Conservation (phyloP, 2,888 invertebrate genomes). For the Cerceris rybyensis region DNA sequence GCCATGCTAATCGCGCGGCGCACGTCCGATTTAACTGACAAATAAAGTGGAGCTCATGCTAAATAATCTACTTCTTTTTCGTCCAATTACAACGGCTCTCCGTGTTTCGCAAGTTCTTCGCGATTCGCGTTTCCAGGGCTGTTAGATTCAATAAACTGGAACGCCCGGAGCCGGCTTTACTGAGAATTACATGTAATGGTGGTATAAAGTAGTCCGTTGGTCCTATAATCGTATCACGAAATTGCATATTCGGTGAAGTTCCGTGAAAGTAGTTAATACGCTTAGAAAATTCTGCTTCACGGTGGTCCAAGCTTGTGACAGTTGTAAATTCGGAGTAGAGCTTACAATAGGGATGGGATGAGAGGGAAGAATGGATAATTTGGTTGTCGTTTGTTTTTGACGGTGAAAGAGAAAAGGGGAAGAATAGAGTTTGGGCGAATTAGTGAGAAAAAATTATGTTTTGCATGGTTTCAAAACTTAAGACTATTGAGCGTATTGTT, state of each 20-base stretch:
- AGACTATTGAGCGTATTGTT: too few relatives aligned
- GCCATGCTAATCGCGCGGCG: conserved; percentile 17
- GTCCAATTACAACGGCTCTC: conserved; percentile 42
- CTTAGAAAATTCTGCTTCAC: not conserved
- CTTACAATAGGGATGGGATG: too few relatives aligned
- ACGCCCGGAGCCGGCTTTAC: conserved; percentile 30
- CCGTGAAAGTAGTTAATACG: conserved; percentile 7
- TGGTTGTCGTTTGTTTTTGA: too few relatives aligned
- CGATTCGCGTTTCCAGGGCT: conserved; percentile 25
- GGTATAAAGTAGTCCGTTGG: conserved; percentile 14
- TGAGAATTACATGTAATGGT: conserved; percentile 40
- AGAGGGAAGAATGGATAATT: too few relatives aligned
- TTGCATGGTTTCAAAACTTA: too few relatives aligned
- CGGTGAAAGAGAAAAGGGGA: too few relatives aligned
- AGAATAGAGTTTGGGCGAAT: too few relatives aligned
- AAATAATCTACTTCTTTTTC: conserved; percentile 27
- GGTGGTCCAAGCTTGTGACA: not conserved
- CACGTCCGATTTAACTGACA: conserved; percentile 1
- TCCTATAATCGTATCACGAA: conserved; percentile 22
- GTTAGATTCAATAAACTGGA: conserved; percentile 56
- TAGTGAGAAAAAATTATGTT: too few relatives aligned
- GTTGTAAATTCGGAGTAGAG: too few relatives aligned
- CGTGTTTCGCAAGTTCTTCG: conserved; percentile 17
- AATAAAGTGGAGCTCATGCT: conserved; percentile 25
- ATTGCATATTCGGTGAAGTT: conserved; percentile 32